A percentile compares a stretch with the other conserved stretches of the same genome.
phyloP scores from a whole-genome alignment of 2,113 vertebrate species.

The Microcebus jonahi region DNA sequence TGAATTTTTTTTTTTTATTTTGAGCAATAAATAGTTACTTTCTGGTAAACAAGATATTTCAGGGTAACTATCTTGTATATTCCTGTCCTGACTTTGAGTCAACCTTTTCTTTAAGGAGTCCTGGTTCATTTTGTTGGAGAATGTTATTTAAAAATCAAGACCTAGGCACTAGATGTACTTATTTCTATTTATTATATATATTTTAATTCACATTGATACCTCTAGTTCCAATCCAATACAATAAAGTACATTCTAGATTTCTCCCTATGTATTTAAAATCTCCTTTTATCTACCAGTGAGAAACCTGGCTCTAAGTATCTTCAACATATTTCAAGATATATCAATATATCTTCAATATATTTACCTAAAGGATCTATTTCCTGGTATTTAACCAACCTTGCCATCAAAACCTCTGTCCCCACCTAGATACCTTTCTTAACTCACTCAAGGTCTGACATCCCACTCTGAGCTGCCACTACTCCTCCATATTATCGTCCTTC shows the following conservation, averaged over 20 bases:
- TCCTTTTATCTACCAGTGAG: neutral
- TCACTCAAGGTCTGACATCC: neutral
- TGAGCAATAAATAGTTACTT: neutral
- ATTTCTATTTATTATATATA: conserved; percentile 23
- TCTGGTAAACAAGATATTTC: neutral
- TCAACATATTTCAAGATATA: neutral
- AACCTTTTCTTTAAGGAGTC: neutral
- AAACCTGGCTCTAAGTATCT: neutral
- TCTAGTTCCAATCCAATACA: neutral
- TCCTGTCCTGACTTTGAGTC: neutral
- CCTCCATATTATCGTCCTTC: neutral
- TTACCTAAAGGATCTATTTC: neutral
- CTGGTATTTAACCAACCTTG: neutral
- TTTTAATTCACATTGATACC: neutral
- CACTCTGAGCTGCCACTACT: neutral
- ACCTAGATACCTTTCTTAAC: neutral
- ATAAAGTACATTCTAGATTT: neutral
- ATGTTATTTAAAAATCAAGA: neutral
- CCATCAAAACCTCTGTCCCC: neutral
- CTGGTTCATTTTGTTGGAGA: neutral
- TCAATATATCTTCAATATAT: neutral
- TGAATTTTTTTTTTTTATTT: neutral
- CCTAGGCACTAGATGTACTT: neutral
- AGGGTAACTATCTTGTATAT: neutral
- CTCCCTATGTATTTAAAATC: neutral